Base-by-base conservation (phyloP, 2,797 vertebrate genomes). In the Salmo trutta region DNA sequence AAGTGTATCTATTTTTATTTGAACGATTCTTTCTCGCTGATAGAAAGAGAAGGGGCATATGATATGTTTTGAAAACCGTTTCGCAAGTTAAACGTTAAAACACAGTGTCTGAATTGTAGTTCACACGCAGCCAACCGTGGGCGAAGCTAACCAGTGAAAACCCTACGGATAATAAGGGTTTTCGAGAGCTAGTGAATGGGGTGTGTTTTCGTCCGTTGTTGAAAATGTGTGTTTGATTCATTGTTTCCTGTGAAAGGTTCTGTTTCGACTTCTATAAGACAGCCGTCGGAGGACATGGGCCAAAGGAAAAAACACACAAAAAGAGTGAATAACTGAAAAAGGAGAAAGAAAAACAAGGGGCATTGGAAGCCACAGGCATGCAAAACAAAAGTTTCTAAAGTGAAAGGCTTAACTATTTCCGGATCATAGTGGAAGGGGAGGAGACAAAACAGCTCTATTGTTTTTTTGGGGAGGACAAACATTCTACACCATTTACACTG, bases 341-440 rank as follows among this genome's bases (percentile, higher is more conserved):
- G 27, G 51, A 56, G 27, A 73, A 12, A 4, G 12, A 16, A 53
- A 5, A 33, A 64, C 67, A 21, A 47, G 71, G 36, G 31, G 27
- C 5, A 36, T 53, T 71, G 51, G 78, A 71, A 80, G 74, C 71
- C 54, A 75, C 71, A 81, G 76, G 74, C 76, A 78, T 75, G 82
- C 77, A 76, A 72, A 85, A 85, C 64, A 83, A 84, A 67, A 65
- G 88, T 91, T 91, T 31, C 75, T 82, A 77, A 78, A 68, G 72
- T 66, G 71, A 79, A 82, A 56, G 10, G 16, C 62, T 36, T 19
- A 83, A 90, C 81, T 89, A 85, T 88, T 92, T 93, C 90, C 92
- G 92, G 91, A 91, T 93, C 92, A 93, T 77, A 91, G 90, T 91
- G 65, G 5, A 67, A 6, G 16, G 65, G 65, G 65, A 33, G 65